Base-by-base conservation (phyloP, 2,797 vertebrate species). In the Gymnopithys bicolor region DNA sequence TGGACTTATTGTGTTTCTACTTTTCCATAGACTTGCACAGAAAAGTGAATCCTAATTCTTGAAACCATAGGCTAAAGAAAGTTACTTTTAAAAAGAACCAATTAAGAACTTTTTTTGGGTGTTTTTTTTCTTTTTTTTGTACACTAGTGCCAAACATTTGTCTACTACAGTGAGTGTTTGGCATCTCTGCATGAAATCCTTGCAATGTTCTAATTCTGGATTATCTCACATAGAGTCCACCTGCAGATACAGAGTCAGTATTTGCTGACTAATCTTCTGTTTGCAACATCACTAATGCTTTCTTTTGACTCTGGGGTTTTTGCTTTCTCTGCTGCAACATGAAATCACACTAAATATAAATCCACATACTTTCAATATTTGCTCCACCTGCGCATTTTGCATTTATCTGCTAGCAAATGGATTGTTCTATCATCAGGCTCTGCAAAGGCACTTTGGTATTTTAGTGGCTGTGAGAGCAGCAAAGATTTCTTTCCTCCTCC, bases 241-340 rank as follows among this genome's bases (percentile, higher is more conserved):
- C 19, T 14, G 12, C 64, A 69, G 86, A 64, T 22, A 43, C 6
- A 77, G 21, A 62, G 33, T 16, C 70, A 49, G 41, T 53, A 75
- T 70, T 71, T 87, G 85, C 73, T 86, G 69, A 88, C 84, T 73
- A 33, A 93, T 68, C 64, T 85, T 85, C 55, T 55, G 25, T 81
- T 84, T 79, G 55, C 13, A 66, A 19, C 18, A 39, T 45, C 37
- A 25, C n/a, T 43, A n/a, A 60, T 4, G 10, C 51, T 78, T 86
- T 74, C 33, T 63, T 89, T 41, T 7, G 3, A 13, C 48, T 68
- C 22, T 33, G 49, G n/a, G 7, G 1, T 6, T 91, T 92, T 94
- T 86, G 27, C 21, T 32, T 78, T 76, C 70, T 59, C 27, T 46
- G 23, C 12, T 51, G 41, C 32, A 84, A 79, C 9, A 6, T 30